These are phyloP conservation scores for Cinara cedri DNA, from an alignment of 2,888 invertebrate species.

Conservation along the genomic window DNA sequence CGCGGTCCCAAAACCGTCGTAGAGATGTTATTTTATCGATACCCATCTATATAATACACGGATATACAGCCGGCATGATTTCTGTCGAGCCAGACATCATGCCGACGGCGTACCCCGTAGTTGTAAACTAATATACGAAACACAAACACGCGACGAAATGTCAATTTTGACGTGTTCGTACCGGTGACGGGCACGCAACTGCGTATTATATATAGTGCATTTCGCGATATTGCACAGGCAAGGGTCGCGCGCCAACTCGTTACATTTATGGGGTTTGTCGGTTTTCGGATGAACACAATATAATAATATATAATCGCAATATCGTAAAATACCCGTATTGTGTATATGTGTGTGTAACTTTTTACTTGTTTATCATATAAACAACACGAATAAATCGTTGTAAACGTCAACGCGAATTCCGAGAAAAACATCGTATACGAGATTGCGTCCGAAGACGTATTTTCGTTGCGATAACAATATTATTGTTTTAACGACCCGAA, in stretches of 20 bases:
- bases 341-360: too few relatives aligned
- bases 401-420: too few relatives aligned
- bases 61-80: background rate
- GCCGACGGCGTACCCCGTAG: too few relatives aligned
- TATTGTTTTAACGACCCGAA: slow-evolving; percentile 30
- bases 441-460: background rate
- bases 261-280: slow-evolving; percentile 16
- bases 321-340: background rate
- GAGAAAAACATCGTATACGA: background rate
- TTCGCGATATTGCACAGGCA: slow-evolving; percentile 21
- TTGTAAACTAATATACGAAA: background rate
- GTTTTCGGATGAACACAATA: background rate
- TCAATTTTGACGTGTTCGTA: slow-evolving; percentile 34
- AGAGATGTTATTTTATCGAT: slow-evolving; percentile 17
- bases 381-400: too few relatives aligned
- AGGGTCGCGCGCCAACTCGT: slow-evolving; percentile 23
- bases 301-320: background rate
- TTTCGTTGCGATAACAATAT: background rate
- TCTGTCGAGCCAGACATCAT: too few relatives aligned
- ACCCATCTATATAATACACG: background rate
- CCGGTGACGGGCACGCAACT: too few relatives aligned
- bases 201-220: slow-evolving; percentile 4
- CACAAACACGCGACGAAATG: background rate
- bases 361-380: too few relatives aligned
- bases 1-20: slow-evolving; percentile 14